A percentile compares a stretch with the other conserved stretches of the same genome.
These are phyloP conservation scores for Rhamphomyia laevipes DNA, from an alignment of 2,888 invertebrate genomes.

Conservation along the genomic window DNA sequence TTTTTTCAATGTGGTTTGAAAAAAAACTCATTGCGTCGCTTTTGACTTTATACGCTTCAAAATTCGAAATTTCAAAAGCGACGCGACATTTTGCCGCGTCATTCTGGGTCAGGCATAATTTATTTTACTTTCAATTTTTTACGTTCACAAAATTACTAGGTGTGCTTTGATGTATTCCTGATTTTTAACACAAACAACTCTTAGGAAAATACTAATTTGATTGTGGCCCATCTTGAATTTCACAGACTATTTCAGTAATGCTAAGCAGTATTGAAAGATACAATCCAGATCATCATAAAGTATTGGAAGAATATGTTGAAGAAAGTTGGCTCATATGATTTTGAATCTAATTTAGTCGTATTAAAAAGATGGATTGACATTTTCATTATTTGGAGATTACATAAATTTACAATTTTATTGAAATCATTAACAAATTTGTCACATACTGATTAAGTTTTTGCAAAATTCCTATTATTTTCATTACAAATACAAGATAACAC, in stretches of 20 bases:
- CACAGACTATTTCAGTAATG: slow-evolving; percentile 65
- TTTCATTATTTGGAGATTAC: slow-evolving; percentile 75
- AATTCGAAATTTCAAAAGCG: no score
- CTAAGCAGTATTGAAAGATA: slow-evolving; percentile 91
- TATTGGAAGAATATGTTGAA: slow-evolving; percentile 85
- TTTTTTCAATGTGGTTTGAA: no score
- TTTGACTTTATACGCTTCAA: no score
- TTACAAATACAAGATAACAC: slow-evolving; percentile 64
- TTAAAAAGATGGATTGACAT: slow-evolving; percentile 89
- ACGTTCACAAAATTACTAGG: no score
- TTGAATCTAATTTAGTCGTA: slow-evolving; percentile 94
- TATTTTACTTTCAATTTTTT: no score
- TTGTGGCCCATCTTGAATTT: slow-evolving; percentile 31
- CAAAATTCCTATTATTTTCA: slow-evolving; percentile 89
- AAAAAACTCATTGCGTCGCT: no score
- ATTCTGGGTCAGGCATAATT: no score
- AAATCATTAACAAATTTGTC: slow-evolving; percentile 96
- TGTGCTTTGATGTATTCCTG: no score
- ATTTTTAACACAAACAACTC: no score
- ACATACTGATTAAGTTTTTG: slow-evolving; percentile 93
- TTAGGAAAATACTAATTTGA: no score
- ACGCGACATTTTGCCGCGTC: no score
- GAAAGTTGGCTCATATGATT: slow-evolving; percentile 88
- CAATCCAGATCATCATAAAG: slow-evolving; percentile 88
- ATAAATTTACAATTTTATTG: slow-evolving; percentile 76